Evolutionary conservation across 2,888 invertebrate species (phyloP).

Genomic region (Trachelus tabidus): DNA sequence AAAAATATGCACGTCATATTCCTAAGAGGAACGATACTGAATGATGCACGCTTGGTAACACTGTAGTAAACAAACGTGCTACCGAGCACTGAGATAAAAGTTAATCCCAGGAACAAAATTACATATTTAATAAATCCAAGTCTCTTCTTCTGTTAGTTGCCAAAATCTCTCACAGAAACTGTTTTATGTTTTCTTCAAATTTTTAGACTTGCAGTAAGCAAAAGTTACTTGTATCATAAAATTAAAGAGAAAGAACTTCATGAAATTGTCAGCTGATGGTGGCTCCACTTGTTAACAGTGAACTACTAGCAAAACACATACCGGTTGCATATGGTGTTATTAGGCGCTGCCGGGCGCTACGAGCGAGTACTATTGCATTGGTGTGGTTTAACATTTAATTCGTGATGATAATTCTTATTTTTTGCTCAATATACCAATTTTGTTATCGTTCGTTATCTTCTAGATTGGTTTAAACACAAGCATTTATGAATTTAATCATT

Average conservation of each 20-base stretch:
- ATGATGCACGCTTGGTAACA: not conserved
- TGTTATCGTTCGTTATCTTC: not conserved
- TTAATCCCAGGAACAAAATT: too few relatives aligned
- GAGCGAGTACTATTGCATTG: not conserved
- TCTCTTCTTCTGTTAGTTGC: not conserved
- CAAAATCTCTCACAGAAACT: not conserved
- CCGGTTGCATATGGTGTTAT: not conserved
- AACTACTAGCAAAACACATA: not conserved
- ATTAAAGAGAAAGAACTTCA: not conserved
- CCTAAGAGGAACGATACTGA: not conserved
- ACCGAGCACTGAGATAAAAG: not conserved
- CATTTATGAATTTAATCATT: not conserved
- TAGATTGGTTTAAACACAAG: not conserved
- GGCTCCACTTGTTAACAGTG: not conserved
- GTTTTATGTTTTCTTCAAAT: not conserved
- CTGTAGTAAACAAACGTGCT: constrained; percentile 1
- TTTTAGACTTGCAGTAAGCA: not conserved
- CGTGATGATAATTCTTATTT: not conserved
- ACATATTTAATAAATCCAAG: not conserved
- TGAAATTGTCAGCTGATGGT: not conserved
- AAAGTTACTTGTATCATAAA: not conserved
- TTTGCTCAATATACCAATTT: not conserved
- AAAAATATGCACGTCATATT: not conserved
- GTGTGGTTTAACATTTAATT: not conserved
- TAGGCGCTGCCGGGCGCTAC: not conserved